Evolutionary conservation across 2,888 invertebrate genomes (phyloP).

Genomic region (Latheticus oryzae): DNA sequence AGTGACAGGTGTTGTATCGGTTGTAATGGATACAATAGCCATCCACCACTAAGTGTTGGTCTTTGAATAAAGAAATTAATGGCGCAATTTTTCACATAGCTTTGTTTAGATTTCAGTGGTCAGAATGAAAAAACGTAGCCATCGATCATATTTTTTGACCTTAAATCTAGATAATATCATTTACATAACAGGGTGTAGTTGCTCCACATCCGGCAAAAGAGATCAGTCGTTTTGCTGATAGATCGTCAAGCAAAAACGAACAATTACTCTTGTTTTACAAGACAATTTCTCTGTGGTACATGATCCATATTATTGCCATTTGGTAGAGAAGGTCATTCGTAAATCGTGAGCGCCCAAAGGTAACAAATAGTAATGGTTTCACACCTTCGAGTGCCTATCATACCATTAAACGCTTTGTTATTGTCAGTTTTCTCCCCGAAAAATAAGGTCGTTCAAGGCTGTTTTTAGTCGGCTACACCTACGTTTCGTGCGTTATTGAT

Average conservation of each 20-base stretch:
- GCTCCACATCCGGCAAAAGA: conserved; percentile 31
- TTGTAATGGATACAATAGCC: conserved; percentile 9
- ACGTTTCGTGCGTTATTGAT: no score
- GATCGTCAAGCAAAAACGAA: no score
- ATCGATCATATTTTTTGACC: conserved; percentile 36
- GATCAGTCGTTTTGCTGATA: conserved; percentile 20
- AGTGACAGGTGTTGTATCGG: conserved; percentile 32
- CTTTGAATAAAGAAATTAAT: no score
- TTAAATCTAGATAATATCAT: conserved; percentile 35
- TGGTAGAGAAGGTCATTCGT: conserved; percentile 36
- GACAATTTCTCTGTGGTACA: conserved; percentile 23
- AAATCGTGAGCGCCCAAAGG: conserved; percentile 39
- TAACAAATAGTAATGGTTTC: conserved; percentile 31
- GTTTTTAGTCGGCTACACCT: conserved; percentile 3
- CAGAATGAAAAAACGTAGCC: conserved; percentile 3
- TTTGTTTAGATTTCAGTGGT: conserved; percentile 4
- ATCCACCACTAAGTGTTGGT: no score
- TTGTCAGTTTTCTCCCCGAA: conserved; percentile 26
- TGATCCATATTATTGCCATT: conserved; percentile 32
- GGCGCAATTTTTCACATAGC: conserved; percentile 15
- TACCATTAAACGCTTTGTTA: conserved; percentile 17
- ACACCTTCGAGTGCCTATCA: conserved; percentile 28
- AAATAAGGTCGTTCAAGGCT: conserved; percentile 41
- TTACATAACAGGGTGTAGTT: conserved; percentile 34
- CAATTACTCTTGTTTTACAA: conserved; percentile 8